phyloP scores from a whole-genome alignment of 2,113 vertebrate genomes.

The Datnioides undecimradiatus region DNA sequence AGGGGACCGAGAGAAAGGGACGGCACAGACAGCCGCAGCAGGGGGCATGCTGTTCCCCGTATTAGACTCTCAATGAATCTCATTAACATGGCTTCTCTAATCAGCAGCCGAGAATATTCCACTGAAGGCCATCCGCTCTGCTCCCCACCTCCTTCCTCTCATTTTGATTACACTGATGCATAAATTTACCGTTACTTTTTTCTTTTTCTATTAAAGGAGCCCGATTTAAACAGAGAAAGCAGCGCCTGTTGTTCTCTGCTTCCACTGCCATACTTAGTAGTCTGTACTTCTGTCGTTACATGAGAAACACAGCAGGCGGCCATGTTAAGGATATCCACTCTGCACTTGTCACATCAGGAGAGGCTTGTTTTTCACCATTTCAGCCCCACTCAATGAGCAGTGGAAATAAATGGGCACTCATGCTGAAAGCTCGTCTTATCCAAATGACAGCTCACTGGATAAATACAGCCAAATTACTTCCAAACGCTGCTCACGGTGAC shows the following conservation, averaged over 20 bases:
- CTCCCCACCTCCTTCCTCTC: slow-evolving; percentile 59
- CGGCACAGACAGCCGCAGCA: slow-evolving; percentile 70
- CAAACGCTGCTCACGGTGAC: slow-evolving; percentile 6
- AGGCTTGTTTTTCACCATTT: slow-evolving; percentile 57
- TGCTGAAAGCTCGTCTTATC: slow-evolving; percentile 46
- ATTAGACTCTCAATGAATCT: slow-evolving; percentile 81
- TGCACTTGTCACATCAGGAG: slow-evolving; percentile 46
- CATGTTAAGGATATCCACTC: slow-evolving; percentile 49
- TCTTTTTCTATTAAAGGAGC: slow-evolving; percentile 19
- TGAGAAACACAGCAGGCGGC: slow-evolving; percentile 47
- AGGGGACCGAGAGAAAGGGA: slow-evolving; percentile 22
- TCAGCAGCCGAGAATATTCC: slow-evolving; percentile 78
- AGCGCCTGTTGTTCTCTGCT: slow-evolving; percentile 29
- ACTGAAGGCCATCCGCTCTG: slow-evolving; percentile 69
- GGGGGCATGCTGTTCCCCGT: slow-evolving; percentile 69
- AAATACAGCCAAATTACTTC: slow-evolving; percentile 44
- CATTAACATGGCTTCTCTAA: slow-evolving; percentile 80
- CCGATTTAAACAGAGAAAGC: slow-evolving; percentile 52
- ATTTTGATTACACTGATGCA: slow-evolving; percentile 69
- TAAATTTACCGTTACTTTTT: slow-evolving; percentile 56
- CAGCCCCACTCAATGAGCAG: slow-evolving; percentile 28
- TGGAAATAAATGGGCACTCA: slow-evolving; percentile 53
- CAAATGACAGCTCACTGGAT: slow-evolving; percentile 38
- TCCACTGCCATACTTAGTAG: slow-evolving; percentile 33
- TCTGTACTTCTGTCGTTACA: slow-evolving; percentile 9